These are phyloP conservation scores for Lasioglossum baleicum DNA, from an alignment of 1,140 invertebrate species.

Conservation along the genomic window DNA sequence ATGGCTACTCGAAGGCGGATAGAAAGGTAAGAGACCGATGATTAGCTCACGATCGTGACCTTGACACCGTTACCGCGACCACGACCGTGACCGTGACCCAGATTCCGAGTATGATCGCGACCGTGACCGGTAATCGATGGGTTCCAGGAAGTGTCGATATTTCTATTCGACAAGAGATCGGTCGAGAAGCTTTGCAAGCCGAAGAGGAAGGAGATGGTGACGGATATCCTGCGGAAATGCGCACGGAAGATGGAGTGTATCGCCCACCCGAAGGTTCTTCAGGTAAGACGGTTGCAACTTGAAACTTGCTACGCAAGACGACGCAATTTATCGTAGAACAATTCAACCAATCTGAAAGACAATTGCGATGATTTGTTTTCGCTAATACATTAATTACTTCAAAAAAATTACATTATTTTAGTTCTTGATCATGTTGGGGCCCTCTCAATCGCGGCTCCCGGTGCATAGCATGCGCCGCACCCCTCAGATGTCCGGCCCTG, in stretches of 20 bases:
- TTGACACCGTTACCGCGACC: not conserved
- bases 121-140: not conserved
- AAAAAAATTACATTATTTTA: too few relatives aligned
- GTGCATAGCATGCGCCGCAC: too few relatives aligned
- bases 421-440: too few relatives aligned
- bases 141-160: slow-evolving; percentile 95
- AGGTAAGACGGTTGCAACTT: slow-evolving; percentile 75
- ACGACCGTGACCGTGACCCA: not conserved
- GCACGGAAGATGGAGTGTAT: slow-evolving; percentile 91
- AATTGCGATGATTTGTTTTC: too few relatives aligned
- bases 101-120: not conserved
- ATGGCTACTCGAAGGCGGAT: slow-evolving; percentile 93
- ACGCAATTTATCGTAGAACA: too few relatives aligned
- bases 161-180: slow-evolving; percentile 96
- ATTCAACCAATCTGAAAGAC: too few relatives aligned
- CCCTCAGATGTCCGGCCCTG: too few relatives aligned
- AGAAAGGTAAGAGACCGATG: slow-evolving; percentile 87
- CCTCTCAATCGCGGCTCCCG: too few relatives aligned
- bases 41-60: not conserved
- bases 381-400: too few relatives aligned
- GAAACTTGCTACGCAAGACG: not conserved
- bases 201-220: slow-evolving; percentile 93
- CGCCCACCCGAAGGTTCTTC: slow-evolving; percentile 91
- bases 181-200: slow-evolving; percentile 97
- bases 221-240: slow-evolving; percentile 92